phyloP scores from a whole-genome alignment of 1,140 invertebrate species.

The Drosophila nikananu region DNA sequence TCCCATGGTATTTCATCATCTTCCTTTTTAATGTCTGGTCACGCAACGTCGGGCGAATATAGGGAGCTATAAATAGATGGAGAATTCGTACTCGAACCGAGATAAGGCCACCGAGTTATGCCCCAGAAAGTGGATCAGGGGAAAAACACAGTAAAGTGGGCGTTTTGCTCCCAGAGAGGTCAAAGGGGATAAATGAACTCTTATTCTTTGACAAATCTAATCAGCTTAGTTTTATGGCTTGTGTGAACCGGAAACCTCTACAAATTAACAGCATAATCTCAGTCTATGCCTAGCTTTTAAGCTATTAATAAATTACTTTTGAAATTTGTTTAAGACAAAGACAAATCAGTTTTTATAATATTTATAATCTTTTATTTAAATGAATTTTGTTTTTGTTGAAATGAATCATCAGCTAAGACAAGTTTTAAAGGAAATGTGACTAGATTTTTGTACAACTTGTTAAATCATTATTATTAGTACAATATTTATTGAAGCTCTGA shows the following conservation, averaged over 20 bases:
- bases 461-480: not conserved
- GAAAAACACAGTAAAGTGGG: not conserved
- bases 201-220: not conserved
- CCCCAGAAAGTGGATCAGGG: slow-evolving; percentile 18
- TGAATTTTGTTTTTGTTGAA: not conserved
- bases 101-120: slow-evolving; percentile 19
- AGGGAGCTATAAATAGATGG: slow-evolving; percentile 31
- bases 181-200: not conserved
- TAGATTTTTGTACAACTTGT: not conserved
- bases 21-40: slow-evolving; percentile 23
- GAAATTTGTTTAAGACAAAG: not conserved
- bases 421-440: not conserved
- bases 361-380: slow-evolving; percentile 1
- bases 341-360: not conserved
- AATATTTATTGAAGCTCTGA: too few species aligned
- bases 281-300: not conserved
- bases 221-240: not conserved
- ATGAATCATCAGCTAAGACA: not conserved
- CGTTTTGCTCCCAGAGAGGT: not conserved
- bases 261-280: not conserved
- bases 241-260: not conserved
- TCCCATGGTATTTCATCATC: slow-evolving; percentile 42
- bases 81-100: slow-evolving; percentile 10
- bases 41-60: slow-evolving; percentile 4
- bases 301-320: not conserved